phyloP scores from a whole-genome alignment of 2,888 invertebrate genomes.

The Lasioglossum malachurum region DNA sequence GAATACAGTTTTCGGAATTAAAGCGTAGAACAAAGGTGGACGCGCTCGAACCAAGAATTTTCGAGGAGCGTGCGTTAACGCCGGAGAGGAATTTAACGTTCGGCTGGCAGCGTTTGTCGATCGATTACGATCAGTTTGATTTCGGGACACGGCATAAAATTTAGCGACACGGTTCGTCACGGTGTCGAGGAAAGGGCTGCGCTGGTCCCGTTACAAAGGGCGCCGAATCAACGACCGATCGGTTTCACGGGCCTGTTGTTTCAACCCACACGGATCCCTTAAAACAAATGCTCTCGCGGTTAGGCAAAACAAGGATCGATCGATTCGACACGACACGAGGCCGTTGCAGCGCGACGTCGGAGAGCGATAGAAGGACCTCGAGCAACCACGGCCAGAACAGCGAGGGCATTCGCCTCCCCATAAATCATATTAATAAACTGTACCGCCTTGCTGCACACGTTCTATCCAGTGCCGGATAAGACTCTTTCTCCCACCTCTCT shows the following conservation, averaged over 20 bases:
- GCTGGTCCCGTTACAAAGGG: constrained; percentile 78
- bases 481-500: constrained; percentile 45
- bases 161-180: constrained; percentile 53
- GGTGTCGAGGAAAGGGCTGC: constrained; percentile 27
- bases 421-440: constrained; percentile 80
- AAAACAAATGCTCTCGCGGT: constrained; percentile 38
- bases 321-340: constrained; percentile 63
- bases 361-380: constrained; percentile 31
- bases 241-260: constrained; percentile 74
- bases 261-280: constrained; percentile 43
- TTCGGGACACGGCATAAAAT: constrained; percentile 28
- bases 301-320: constrained; percentile 74
- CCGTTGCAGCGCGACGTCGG: constrained; percentile 23
- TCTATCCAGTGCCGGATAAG: constrained; percentile 57
- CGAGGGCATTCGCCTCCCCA: constrained; percentile 69
- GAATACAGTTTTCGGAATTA: not conserved
- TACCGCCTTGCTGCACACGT: constrained; percentile 56
- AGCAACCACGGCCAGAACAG: constrained; percentile 42
- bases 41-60: not conserved
- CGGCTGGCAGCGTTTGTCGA: constrained; percentile 2
- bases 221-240: constrained; percentile 78
- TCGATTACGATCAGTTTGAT: constrained; percentile 23
- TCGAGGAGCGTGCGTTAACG: not conserved
- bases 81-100: not conserved
- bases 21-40: not conserved